phyloP scores from a whole-genome alignment of 2,888 invertebrate species.

The Pristionchus exspectatus region DNA sequence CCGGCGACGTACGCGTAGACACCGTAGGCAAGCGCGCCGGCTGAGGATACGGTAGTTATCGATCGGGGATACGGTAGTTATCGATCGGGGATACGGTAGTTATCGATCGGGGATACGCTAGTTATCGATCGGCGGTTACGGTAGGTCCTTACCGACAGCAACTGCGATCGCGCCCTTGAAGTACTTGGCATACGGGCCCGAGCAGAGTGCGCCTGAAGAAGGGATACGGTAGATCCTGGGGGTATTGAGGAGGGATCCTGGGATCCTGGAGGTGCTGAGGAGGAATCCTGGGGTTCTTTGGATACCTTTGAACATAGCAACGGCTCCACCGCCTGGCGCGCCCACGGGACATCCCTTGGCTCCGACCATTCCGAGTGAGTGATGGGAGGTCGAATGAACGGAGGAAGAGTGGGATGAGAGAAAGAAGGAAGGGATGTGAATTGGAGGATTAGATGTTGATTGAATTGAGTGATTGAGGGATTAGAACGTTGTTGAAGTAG shows the following conservation, averaged over 20 bases:
- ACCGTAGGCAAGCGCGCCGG: background rate
- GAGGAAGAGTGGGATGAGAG: background rate
- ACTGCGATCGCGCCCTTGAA: too few species aligned
- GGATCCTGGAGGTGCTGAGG: background rate
- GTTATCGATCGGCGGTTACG: background rate
- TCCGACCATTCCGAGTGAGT: background rate
- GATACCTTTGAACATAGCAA: background rate
- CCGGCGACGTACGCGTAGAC: constrained; percentile 6
- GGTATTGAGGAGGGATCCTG: background rate
- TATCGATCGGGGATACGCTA: background rate
- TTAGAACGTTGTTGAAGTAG: too few species aligned
- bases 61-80: background rate
- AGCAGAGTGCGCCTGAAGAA: too few species aligned
- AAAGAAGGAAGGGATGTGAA: background rate
- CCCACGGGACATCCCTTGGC: background rate
- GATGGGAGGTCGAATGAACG: background rate
- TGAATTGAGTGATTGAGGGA: too few species aligned
- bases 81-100: background rate
- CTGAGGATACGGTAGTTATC: constrained; percentile 7
- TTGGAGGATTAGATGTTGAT: background rate
- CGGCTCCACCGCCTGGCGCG: background rate
- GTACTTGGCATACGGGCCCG: too few species aligned
- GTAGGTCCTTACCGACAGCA: background rate
- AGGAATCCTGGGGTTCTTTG: background rate
- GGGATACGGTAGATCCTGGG: background rate